Base-by-base conservation (phyloP, 1,140 invertebrate genomes). In the Adoxophyes honmai region DNA sequence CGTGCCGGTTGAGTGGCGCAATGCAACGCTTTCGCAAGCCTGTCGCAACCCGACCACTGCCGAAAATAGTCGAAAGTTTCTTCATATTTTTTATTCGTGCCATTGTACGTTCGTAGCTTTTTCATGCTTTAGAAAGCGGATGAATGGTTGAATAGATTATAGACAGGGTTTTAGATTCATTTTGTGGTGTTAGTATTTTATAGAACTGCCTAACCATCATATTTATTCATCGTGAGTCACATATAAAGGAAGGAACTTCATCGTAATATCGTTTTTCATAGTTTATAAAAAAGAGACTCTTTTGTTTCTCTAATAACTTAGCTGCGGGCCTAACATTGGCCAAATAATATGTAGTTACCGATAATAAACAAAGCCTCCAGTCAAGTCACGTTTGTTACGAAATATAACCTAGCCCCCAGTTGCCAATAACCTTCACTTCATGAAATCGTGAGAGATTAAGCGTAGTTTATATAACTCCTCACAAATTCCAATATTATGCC, bases 61-160 rank as follows among this genome's bases (percentile, higher is more conserved):
- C 70, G 64, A 81, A 76, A 77, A 78, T 75, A 73, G 70, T 77
- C 66, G 77, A 81, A 83, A 73, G 73, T 78, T 78, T 78, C 70
- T 73, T 69, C 57, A 66, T 64, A 33, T 13, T 74, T 71, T 72
- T 70, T 73, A n/a, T 70, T 72, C 69, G 64, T 68, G 63, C 60
- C 57, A 59, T 55, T 62, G 60, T 56, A 56, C 34, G 52, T 58
- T 57, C 59, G 59, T 52, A 53, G 55, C 48, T 51, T 60, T 54
- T 66, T 48, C 33, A 54, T 56, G 56, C 42, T 48, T 48, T 21
- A 48, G 42, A 48, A 28, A 33, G 42, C 21, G 2, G 21, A 28
- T 28, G 21, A 28, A 28, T 6, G 2, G 21, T 2, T 6, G 21
- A 28, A 28, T 28, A 28, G 21, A 28, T 28, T 28, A 6, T 6